phyloP scores from a whole-genome alignment of 1,140 invertebrate species.

The Drosophila ironensis region DNA sequence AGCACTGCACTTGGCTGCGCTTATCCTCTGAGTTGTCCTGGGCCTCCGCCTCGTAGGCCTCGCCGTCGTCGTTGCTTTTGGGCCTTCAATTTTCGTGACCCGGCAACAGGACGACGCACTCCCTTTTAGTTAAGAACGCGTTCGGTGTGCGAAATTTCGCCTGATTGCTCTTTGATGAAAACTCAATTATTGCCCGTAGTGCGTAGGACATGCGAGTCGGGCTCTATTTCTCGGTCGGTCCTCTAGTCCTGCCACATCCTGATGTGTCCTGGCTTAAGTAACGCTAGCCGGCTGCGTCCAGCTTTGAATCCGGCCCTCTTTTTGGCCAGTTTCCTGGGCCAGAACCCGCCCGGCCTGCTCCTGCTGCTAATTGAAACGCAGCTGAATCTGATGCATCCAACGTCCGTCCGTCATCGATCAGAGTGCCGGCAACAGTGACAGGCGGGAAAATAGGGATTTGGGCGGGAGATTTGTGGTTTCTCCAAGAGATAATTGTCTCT shows the following conservation, averaged over 20 bases:
- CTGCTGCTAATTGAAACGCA: conserved; percentile 51
- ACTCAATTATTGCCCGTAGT: conserved; percentile 70
- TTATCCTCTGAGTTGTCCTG: conserved; percentile 29
- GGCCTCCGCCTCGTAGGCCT: not conserved
- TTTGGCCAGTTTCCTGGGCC: not conserved
- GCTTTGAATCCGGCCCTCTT: conserved; percentile 17
- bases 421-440: not conserved
- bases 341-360: not conserved
- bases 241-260: conserved; percentile 11
- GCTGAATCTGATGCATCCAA: conserved; percentile 43
- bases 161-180: conserved; percentile 80
- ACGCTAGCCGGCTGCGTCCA: conserved; percentile 34
- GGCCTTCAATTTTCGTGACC: conserved; percentile 38
- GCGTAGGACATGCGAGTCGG: conserved; percentile 26
- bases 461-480: not conserved
- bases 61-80: not conserved
- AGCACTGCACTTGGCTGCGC: conserved; percentile 60
- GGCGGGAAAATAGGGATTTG: not conserved
- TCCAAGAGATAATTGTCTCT: no score
- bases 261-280: conserved; percentile 45
- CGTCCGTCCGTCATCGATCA: conserved; percentile 29
- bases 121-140: conserved; percentile 78
- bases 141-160: conserved; percentile 77
- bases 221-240: not conserved
- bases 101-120: not conserved